Base-by-base conservation (phyloP, 1,140 invertebrate genomes). In the Chelonus insularis region DNA sequence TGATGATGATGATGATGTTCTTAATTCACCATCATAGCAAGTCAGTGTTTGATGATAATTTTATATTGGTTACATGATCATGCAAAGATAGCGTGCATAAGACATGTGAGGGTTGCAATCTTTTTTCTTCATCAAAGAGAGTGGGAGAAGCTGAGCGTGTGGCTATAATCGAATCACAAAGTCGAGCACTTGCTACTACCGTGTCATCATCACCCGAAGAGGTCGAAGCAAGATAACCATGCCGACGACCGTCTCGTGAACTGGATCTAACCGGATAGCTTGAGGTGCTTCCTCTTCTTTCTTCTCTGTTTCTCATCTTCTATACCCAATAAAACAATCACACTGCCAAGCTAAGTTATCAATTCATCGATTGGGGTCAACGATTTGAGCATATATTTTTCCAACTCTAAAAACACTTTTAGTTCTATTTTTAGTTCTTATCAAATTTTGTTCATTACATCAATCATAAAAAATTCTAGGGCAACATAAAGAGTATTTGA, bases 161-260 rank as follows among this genome's bases (percentile, higher is more conserved):
- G 21, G 4, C 21, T 48, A 8, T 37, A 39, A 50, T 39, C 11
- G 32, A 50, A 50, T 14, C 11, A 25, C 36, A 21, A 39, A 41
- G 37, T 60, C 36, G 1, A 37, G 29, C 41, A 54, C 34, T 34
- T 18, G 36, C 48, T 52, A 36, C 21, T 25, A 14, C 25, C 47
- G 21, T 52, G 29, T 51, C 47, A 41, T 41, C 20, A 18, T 1
- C n/a, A 21, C 18, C 12, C 5, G 2, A 11, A 52, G 34, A 21
- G 34, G 29, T n/a, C 11, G 25, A 51, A 52, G 41, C 18, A 1
- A 58, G 56, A 58, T 58, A 21, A 29, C 21, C 45, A 48, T 48
- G 45, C 45, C 45, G 45, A 48, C 50, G 50, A 55, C 52, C 18
- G 52, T 37, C 20, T 55, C 4, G 21, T 23, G 21, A 58, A 48